Evolutionary conservation across 2,797 vertebrate genomes (phyloP), one percentile per base, ranked within the genome.

Genomic region (Acanthopagrus latus): DNA sequence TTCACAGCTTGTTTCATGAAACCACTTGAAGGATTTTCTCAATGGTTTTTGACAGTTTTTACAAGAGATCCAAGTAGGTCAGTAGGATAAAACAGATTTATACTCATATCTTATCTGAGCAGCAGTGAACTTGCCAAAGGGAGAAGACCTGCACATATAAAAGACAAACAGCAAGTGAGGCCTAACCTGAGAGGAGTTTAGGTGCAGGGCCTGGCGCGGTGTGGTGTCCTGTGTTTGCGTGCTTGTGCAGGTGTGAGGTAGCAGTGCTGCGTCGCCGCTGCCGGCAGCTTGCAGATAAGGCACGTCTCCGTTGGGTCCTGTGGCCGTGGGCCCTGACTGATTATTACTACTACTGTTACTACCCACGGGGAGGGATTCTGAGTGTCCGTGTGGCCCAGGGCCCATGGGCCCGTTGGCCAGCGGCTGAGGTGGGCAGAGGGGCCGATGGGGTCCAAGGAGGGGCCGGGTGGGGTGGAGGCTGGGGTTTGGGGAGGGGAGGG

Each of bases 191-290:
- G 97, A 97, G 96, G 97, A 96, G 96, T 97, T 97, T 94, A 96
- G 96, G 92, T 97, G 97, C 96, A 96, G 97, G 96, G 96, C 97
- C 96, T 96, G 97, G 95, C 94, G 96, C 91, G 96, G 74, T 81
- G 86, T 78, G 84, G 91, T 78, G 77, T 93, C 92, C 92, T 93
- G 96, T 95, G 96, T 96, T 96, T 96, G 97, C 95, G 96, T 96
- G 97, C 96, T 99, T 98, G 97, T 99, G 98, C 97, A 97, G 97
- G 98, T 98, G 97, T 99, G 98, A 99, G 98, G 98, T 99, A 96
- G 98, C 98, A 93, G 96, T 96, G 96, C 94, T 91, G 90, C 80
- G 56, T 87, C 83, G 88, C 89, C 78, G 95, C 97, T 87, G 90
- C 89, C 80, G 82, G 90, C 97, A 96, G 95, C 95, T 95, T 97